Base-by-base conservation (phyloP, 2,797 vertebrate species). In the Triplophysa bombifrons region DNA sequence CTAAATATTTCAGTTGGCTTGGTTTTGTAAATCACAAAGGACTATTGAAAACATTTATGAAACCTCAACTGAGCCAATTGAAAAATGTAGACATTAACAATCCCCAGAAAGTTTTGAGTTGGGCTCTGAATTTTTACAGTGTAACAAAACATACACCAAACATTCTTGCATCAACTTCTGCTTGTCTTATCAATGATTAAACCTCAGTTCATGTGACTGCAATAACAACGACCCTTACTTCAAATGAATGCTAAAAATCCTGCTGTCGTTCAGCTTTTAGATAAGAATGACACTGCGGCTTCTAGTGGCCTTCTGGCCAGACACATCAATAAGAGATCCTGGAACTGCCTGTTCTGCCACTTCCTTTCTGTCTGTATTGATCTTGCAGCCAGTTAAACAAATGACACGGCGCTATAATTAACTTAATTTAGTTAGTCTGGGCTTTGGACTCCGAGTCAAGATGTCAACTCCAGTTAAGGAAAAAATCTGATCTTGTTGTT, bases 121-220 rank as follows among this genome's bases (percentile, higher is more conserved):
- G 9, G 41, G 41, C 10, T 9, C 41, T 41, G 41, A 11, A 41
- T 41, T 41, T 41, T 41, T 9, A 11, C 34, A 34, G 34, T 34
- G 34, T 41, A 41, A 41, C 38, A 41, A 30, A 30, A 30, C 27
- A 48, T 48, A 7, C 34, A 7, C 6, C 34, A 34, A 48, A 48
- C 11, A 48, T 13, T 67, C 76, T 60, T 16, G 12, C n/a, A 68
- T 67, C 19, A 38, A 6, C 38, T 10, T 53, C 79, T 76, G 48
- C 68, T 76, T 85, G 85, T 81, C 83, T 84, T 55, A 48, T 74
- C 80, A 85, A 69, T 86, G 77, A 81, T 75, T 82, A 19, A 78
- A 84, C 63, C 55, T 84, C 64, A 60, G 46, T 80, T 58, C 84
- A 78, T 71, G 11, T 58, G 19, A 70, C 30, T 9, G 25, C 34